These are phyloP conservation scores for Percopsis omiscomaycus DNA, from an alignment of 2,797 vertebrate genomes.

Conservation along the genomic window DNA sequence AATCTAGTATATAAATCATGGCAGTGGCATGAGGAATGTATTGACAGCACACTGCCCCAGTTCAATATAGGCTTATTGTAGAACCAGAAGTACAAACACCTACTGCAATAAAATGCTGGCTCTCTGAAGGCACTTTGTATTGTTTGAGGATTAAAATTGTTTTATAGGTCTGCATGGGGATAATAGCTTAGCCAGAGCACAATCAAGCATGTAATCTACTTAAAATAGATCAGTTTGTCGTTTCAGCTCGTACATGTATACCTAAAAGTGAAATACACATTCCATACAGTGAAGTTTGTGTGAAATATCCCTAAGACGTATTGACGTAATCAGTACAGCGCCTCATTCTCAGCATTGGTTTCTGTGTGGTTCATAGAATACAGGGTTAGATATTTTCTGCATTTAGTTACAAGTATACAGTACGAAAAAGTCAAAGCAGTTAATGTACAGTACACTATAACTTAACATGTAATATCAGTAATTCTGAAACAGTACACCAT, in stretches of 20 bases:
- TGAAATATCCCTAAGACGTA: conserved; percentile 2
- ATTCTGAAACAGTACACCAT: conserved; percentile 21
- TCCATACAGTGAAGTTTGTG: background rate
- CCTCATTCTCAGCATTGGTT: conserved; percentile 26
- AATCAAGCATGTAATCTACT: background rate
- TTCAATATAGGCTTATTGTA: conserved; percentile 36
- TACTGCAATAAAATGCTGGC: conserved; percentile 53
- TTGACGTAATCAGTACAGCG: conserved; percentile 4
- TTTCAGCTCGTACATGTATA: background rate
- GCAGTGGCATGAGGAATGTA: conserved; percentile 55
- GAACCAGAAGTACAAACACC: conserved; percentile 30
- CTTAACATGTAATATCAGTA: conserved; percentile 16
- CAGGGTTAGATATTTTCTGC: conserved; percentile 3
- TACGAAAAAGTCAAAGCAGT: conserved; percentile 30
- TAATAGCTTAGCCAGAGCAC: conserved; percentile 11
- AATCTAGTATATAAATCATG: conserved; percentile 55
- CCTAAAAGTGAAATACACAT: too few relatives aligned
- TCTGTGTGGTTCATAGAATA: conserved; percentile 9
- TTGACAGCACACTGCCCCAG: conserved; percentile 39
- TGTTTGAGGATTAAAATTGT: conserved; percentile 4
- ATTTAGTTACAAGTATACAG: conserved; percentile 24
- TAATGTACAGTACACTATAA: conserved; percentile 28
- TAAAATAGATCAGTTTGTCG: background rate
- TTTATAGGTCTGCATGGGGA: background rate
- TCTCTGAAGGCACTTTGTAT: conserved; percentile 66